phyloP scores from a whole-genome alignment of 2,888 invertebrate genomes.

The Athalia circularis region DNA sequence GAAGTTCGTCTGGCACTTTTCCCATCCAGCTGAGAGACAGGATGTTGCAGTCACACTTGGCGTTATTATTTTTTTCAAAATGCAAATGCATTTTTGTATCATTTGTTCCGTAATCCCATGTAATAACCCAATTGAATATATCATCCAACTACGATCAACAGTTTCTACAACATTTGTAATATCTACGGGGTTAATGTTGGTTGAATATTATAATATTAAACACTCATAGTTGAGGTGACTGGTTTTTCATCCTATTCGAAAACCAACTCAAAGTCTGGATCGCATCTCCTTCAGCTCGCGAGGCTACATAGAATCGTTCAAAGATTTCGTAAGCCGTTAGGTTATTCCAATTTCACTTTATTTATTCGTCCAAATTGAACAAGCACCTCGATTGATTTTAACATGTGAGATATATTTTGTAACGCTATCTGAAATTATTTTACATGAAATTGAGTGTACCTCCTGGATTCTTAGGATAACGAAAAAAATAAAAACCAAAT shows the following conservation, averaged over 20 bases:
- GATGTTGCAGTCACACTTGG: conserved; percentile 96
- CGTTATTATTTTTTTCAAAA: conserved; percentile 94
- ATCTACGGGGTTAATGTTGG: background rate
- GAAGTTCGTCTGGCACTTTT: conserved; percentile 95
- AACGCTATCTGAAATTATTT: background rate
- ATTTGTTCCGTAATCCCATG: conserved; percentile 34
- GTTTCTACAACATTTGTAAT: background rate
- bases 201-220: background rate
- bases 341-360: conserved; percentile 12
- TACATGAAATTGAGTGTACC: background rate
- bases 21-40: conserved; percentile 99
- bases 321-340: conserved; percentile 10
- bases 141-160: too few relatives aligned
- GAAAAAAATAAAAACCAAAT: background rate
- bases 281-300: background rate
- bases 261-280: conserved; percentile 5
- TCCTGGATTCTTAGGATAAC: background rate
- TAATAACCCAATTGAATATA: background rate
- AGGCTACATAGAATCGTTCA: background rate
- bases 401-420: background rate
- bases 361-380: conserved; percentile 4
- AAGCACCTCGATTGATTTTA: background rate
- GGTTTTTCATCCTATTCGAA: background rate
- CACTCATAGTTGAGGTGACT: conserved; percentile 8
- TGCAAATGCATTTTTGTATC: conserved; percentile 89